Evolutionary conservation across 37 sponge, comb jelly and placozoan genomes (phyloP), one percentile per base, ranked within the genome.

Genomic region (Ianthella basta): DNA sequence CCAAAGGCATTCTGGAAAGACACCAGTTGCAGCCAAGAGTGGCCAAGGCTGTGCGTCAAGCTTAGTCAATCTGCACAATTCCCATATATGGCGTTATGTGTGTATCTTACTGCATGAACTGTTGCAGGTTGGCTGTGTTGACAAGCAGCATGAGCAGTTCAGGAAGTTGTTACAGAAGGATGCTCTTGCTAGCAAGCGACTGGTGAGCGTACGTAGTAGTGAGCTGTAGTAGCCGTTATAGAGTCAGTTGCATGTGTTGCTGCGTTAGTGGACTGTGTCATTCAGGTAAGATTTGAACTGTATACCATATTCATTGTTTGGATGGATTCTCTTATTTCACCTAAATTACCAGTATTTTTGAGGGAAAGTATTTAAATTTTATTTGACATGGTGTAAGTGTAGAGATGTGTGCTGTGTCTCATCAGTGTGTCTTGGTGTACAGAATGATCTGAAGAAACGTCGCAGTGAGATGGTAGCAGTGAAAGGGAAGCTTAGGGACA

Each of bases 401-500:
- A 10, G 23, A 64, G 23, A 64, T 16, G 29, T 64, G n/a, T 16
- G 12, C 12, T 30, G 27, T 30, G 23, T 64, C 27, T 10, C 66
- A 20, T 64, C 20, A 10, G 23, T 64, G 27, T 64, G 14, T 64
- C 23, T 64, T 20, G 12, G 12, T 24, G 14, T 30, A 34, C 13
- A 72, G 73, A 37, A 69, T 10, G 72, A 83, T 19, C 24, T 66
- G 70, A 41, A 68, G 32, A n/a, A 23, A 30, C 66, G 68, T 23
- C 38, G 41, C 10, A 40, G 15, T 4, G 33, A 66, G 40, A 16
- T 34, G 72, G 33, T 20, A 33, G 35, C 13, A 38, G 59, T 85
- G 60, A 85, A 37, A 37, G 30, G 63, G 16, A 36, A 55, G 63
- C 44, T 85, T 30, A 50, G 86, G 16, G 63, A 85, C 21, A 6